A percentile compares a stretch with the other conserved stretches of the same genome.
Conservation (phyloP, 1,140 invertebrate genomes). For the Neotoxoptera formosana region DNA sequence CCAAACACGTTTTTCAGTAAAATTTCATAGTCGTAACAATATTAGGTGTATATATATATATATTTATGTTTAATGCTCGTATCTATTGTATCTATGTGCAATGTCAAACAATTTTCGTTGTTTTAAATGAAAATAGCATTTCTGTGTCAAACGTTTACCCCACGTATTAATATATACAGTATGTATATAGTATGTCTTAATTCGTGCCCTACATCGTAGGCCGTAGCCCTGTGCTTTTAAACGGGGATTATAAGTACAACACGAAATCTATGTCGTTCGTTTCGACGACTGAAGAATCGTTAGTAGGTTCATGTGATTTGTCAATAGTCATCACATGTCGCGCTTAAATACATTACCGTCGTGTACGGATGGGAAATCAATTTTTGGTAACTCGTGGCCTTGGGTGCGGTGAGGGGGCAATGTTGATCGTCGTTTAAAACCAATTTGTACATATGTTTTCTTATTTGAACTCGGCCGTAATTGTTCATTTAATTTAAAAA, state of each 20-base stretch:
- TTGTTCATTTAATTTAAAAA: constrained; percentile 46
- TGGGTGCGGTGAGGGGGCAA: neutral
- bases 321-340: neutral
- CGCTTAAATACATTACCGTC: neutral
- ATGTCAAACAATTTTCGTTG: neutral
- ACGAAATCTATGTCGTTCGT: neutral
- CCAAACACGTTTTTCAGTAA: neutral
- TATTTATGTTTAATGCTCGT: neutral
- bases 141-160: neutral
- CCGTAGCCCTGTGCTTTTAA: neutral
- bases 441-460: constrained; percentile 23
- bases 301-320: neutral
- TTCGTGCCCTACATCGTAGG: too few relatives aligned
- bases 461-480: neutral
- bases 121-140: neutral
- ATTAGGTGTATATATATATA: neutral
- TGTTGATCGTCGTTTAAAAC: neutral
- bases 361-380: constrained; percentile 24
- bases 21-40: neutral
- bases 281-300: neutral
- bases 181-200: too few relatives aligned
- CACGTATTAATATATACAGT: too few relatives aligned
- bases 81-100: neutral
- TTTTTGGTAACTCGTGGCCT: constrained; percentile 8
- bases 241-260: neutral